Evolutionary conservation across 2,888 invertebrate species (phyloP).

Genomic region (Hedya salicella): DNA sequence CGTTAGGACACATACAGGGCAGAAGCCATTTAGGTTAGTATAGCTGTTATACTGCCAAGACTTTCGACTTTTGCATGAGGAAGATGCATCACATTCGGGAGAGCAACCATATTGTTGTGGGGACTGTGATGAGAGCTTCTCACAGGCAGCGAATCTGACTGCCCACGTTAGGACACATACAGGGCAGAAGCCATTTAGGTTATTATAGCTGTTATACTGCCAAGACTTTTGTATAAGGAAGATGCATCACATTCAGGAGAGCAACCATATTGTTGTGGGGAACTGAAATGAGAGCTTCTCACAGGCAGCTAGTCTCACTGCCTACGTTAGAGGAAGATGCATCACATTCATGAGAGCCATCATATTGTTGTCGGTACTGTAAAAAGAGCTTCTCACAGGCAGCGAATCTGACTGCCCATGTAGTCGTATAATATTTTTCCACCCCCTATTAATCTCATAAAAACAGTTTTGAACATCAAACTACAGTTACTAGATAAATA

Average conservation of each 20-base stretch:
- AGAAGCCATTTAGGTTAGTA: slow-evolving; percentile 94
- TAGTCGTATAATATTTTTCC: too few species aligned
- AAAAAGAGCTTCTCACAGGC: slow-evolving; percentile 99
- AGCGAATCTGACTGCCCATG: slow-evolving; percentile 98
- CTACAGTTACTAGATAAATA: too few species aligned
- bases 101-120: slow-evolving; percentile 96
- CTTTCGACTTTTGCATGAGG: too few species aligned
- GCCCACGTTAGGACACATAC: slow-evolving; percentile 98
- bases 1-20: slow-evolving; percentile 97
- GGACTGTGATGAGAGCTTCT: slow-evolving; percentile 98
- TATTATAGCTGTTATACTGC: slow-evolving; percentile 35
- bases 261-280: slow-evolving; percentile 94
- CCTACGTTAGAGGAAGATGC: slow-evolving; percentile 90
- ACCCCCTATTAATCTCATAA: too few species aligned
- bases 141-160: slow-evolving; percentile 99
- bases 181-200: slow-evolving; percentile 98
- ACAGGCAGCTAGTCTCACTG: slow-evolving; percentile 99
- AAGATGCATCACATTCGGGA: slow-evolving; percentile 91
- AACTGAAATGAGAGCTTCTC: slow-evolving; percentile 98
- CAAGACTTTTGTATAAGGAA: neutral
- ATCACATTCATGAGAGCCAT: slow-evolving; percentile 97
- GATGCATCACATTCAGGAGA: slow-evolving; percentile 94
- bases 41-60: neutral
- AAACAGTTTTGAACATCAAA: too few species aligned
- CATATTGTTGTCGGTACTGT: slow-evolving; percentile 95